Evolutionary conservation across 2,797 vertebrate species (phyloP), one percentile per base, ranked within the genome.

Genomic region (Tenualosa thibaudeaui): DNA sequence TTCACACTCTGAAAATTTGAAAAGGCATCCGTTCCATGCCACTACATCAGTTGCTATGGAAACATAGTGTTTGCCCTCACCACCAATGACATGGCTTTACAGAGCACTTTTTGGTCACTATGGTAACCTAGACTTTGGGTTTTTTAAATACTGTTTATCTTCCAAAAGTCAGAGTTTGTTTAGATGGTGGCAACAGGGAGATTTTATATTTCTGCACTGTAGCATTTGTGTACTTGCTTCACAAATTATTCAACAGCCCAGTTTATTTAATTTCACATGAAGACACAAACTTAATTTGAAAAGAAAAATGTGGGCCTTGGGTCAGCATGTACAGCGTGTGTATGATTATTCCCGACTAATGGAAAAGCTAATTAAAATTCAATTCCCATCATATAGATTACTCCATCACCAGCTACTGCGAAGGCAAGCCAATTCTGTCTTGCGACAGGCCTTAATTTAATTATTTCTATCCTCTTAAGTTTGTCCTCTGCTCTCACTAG

Each of bases 31-130:
- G 54, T 81, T 19, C 83, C 40, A 84, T 78, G 89, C 90, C 87
- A 90, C 85, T 68, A 54, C 86, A 37, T 87, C 89, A 86, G 91
- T 94, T 94, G 90, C 93, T 89, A 92, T 92, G 90, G 92, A 91
- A 94, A 93, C 90, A 84, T 88, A 83, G 65, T 84, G 89, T 83
- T 83, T 89, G 87, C 87, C 71, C 89, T 88, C 88, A 85, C 81
- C 85, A 83, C 84, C 54, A 82, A 87, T 86, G 81, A 85, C 82
- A 89, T 75, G 84, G 84, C 86, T 84, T 85, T 82, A 88, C 78
- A 86, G 86, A 85, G 81, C 49, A 85, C 65, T 26, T 82, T 82
- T 82, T 83, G 60, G 87, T 93, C 89, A 89, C 91, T 90, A 93
- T 93, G 89, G 90, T 88, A 90, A 94, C 90, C 53, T 88, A 75